These are phyloP conservation scores for Proterorhinus semilunaris DNA, from an alignment of 2,113 vertebrate genomes.

Conservation along the genomic window DNA sequence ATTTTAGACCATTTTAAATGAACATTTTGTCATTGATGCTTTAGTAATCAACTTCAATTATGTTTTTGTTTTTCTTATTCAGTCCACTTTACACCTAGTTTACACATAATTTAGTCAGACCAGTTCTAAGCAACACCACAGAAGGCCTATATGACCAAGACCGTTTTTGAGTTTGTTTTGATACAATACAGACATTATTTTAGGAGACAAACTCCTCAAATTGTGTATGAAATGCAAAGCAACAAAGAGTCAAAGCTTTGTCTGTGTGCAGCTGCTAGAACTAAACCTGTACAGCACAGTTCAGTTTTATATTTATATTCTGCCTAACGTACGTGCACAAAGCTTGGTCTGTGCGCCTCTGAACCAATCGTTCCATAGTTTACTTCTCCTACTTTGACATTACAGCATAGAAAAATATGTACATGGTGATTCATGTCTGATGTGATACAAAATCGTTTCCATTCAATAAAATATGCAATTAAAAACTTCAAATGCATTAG, in stretches of 20 bases:
- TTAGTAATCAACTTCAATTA: too few relatives aligned
- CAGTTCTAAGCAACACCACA: too few relatives aligned
- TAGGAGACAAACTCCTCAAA: too few relatives aligned
- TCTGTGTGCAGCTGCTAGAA: constrained; percentile 67
- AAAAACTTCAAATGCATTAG: constrained; percentile 9
- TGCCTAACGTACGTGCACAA: constrained; percentile 33
- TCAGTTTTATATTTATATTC: constrained; percentile 74
- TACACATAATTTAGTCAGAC: too few relatives aligned
- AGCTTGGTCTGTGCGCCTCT: constrained; percentile 37
- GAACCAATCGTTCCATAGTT: constrained; percentile 18
- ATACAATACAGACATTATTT: too few relatives aligned
- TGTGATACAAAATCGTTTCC: not conserved
- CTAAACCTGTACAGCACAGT: constrained; percentile 62
- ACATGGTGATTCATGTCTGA: constrained; percentile 49
- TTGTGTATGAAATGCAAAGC: not conserved
- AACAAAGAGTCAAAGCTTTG: constrained; percentile 34
- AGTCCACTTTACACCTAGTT: too few relatives aligned
- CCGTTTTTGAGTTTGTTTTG: too few relatives aligned
- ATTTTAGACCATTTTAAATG: too few relatives aligned
- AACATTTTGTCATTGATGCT: too few relatives aligned
- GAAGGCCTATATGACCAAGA: too few relatives aligned
- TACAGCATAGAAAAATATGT: constrained; percentile 48
- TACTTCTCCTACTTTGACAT: constrained; percentile 1
- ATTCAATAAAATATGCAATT: not conserved
- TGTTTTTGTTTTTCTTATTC: too few relatives aligned